Conservation (phyloP, 2,113 vertebrate species). For the Dolichotis patagonum region DNA sequence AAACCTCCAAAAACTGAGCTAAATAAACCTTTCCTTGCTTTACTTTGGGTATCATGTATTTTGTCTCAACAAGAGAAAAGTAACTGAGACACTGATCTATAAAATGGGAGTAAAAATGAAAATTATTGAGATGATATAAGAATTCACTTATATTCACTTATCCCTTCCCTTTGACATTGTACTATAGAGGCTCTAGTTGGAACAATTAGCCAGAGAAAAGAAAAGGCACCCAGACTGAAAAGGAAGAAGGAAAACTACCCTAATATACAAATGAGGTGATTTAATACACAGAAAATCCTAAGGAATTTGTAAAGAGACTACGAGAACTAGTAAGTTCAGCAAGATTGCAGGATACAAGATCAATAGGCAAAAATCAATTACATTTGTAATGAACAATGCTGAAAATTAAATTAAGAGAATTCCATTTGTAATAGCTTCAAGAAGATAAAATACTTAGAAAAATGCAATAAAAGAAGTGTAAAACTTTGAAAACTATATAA, state of each 20-base stretch:
- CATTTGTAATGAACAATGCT: neutral
- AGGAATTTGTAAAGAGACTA: neutral
- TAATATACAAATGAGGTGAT: neutral
- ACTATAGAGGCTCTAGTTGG: neutral
- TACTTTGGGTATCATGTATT: too few species aligned
- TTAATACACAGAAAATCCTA: neutral
- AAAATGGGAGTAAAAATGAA: neutral
- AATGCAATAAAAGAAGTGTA: neutral
- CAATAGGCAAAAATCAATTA: neutral
- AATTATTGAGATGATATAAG: neutral
- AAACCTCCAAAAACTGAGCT: too few species aligned
- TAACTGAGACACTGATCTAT: too few species aligned
- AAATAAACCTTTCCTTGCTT: too few species aligned
- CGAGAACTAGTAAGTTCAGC: neutral
- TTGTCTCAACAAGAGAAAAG: too few species aligned
- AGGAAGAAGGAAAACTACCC: conserved; percentile 36
- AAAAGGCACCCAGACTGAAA: neutral
- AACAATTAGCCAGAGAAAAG: neutral
- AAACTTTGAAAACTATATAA: conserved; percentile 22
- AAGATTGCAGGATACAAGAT: neutral
- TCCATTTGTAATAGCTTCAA: neutral
- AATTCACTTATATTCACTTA: neutral
- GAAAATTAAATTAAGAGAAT: conserved; percentile 49
- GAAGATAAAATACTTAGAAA: neutral
- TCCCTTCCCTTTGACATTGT: neutral